Evolutionary conservation across 1,140 invertebrate species (phyloP).

Genomic region (Halesus radiatus): DNA sequence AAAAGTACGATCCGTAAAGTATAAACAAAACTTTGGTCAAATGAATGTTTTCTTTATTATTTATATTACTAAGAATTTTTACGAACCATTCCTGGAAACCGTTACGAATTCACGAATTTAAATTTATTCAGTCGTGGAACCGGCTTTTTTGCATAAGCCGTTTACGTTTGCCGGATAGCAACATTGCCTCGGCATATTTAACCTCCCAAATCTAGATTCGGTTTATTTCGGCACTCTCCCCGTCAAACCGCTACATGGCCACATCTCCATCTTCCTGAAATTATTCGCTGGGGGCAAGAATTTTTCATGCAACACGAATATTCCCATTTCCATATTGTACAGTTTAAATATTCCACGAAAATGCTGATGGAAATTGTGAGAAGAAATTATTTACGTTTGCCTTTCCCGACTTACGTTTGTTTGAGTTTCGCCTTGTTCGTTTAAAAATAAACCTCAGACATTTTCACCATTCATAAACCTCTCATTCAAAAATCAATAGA

Average conservation of each 20-base stretch:
- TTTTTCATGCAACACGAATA: no score
- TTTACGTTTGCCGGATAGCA: slow-evolving; percentile 1
- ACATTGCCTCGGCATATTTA: slow-evolving; percentile 6
- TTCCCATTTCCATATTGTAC: no score
- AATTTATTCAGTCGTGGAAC: slow-evolving; percentile 9
- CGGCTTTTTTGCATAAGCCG: slow-evolving; percentile 20
- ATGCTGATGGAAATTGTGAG: no score
- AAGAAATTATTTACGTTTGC: no score
- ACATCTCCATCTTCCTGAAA: slow-evolving; percentile 14
- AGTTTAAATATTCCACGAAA: no score
- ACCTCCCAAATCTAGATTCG: slow-evolving; percentile 8
- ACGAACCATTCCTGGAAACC: background rate
- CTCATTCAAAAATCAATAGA: no score
- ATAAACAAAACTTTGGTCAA: background rate
- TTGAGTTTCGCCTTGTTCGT: no score
- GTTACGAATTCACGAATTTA: slow-evolving; percentile 5
- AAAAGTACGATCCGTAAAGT: no score
- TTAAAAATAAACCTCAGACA: no score
- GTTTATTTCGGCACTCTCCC: slow-evolving; percentile 15
- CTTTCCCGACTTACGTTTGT: no score
- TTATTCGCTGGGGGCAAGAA: slow-evolving; percentile 2
- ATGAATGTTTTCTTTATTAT: background rate
- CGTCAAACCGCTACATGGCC: background rate
- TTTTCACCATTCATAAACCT: no score
- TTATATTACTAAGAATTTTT: background rate